Evolutionary conservation across 1,140 invertebrate species (phyloP).

Genomic region (Streblospio benedicti): DNA sequence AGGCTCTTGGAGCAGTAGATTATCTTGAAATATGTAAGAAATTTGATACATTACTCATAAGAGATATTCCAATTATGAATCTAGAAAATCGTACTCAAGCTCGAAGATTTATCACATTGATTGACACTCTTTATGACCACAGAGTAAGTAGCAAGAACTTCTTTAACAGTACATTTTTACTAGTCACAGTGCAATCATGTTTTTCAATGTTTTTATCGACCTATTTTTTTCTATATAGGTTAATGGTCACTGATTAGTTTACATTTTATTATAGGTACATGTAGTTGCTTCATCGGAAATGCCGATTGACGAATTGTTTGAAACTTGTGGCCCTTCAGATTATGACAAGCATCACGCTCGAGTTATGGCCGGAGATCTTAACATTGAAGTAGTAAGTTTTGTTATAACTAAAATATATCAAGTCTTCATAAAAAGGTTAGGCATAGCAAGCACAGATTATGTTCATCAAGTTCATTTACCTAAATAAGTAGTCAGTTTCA

Average conservation of each 20-base stretch:
- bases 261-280: too few relatives aligned
- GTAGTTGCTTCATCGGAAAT: slow-evolving; percentile 15
- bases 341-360: slow-evolving; percentile 8
- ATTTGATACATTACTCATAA: slow-evolving; percentile 89
- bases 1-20: slow-evolving; percentile 87
- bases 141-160: slow-evolving; percentile 63
- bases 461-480: too few relatives aligned
- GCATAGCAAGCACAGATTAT: too few relatives aligned
- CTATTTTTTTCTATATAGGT: too few relatives aligned
- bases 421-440: too few relatives aligned
- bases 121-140: slow-evolving; percentile 95
- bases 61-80: slow-evolving; percentile 77
- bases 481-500: too few relatives aligned
- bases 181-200: too few relatives aligned
- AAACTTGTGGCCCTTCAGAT: slow-evolving; percentile 9
- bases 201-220: too few relatives aligned
- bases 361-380: slow-evolving; percentile 15
- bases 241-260: too few relatives aligned
- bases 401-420: too few relatives aligned
- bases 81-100: slow-evolving; percentile 66
- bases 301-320: slow-evolving; percentile 7
- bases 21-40: slow-evolving; percentile 83
- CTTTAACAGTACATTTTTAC: too few relatives aligned
- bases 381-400: slow-evolving; percentile 12
- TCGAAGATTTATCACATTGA: slow-evolving; percentile 89